Conservation (phyloP, 1,140 invertebrate species). For the Asbolus verrucosus region DNA sequence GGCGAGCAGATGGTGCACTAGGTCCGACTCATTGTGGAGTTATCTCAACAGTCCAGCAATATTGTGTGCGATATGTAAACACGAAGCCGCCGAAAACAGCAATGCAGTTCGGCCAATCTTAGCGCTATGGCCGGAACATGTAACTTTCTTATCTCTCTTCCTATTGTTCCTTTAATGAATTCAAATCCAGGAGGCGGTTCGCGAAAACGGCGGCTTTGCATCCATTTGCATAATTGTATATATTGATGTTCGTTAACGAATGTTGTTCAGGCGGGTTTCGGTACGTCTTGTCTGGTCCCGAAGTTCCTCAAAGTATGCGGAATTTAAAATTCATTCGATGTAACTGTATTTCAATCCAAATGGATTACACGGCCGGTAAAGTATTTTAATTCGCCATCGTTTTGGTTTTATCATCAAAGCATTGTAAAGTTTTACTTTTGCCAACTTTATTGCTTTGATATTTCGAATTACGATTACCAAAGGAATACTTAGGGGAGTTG, state of each 20-base stretch:
- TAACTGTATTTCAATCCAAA: conserved; percentile 51
- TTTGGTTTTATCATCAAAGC: conserved; percentile 48
- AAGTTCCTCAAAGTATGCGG: conserved; percentile 40
- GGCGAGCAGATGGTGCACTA: not conserved
- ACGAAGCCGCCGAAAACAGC: conserved; percentile 24
- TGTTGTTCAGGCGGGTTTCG: conserved; percentile 58
- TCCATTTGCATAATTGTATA: conserved; percentile 65
- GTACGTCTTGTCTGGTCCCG: conserved; percentile 29
- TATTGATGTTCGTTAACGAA: conserved; percentile 66
- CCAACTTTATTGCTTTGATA: conserved; percentile 43
- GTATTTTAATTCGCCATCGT: conserved; percentile 49
- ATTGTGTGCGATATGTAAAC: conserved; percentile 54
- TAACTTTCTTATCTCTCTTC: conserved; percentile 62
- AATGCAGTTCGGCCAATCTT: conserved; percentile 25
- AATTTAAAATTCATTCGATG: conserved; percentile 51
- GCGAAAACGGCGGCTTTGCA: conserved; percentile 63
- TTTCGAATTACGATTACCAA: conserved; percentile 36
- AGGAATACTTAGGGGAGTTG: conserved; percentile 26
- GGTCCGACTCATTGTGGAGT: conserved; percentile 41
- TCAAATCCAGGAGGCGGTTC: conserved; percentile 63
- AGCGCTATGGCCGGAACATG: conserved; percentile 51
- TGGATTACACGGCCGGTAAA: conserved; percentile 48
- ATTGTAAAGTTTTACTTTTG: conserved; percentile 49
- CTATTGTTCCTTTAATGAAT: conserved; percentile 65
- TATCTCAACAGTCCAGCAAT: conserved; percentile 52